Conservation (phyloP, 2,888 invertebrate genomes). For the Griposia aprilina region DNA sequence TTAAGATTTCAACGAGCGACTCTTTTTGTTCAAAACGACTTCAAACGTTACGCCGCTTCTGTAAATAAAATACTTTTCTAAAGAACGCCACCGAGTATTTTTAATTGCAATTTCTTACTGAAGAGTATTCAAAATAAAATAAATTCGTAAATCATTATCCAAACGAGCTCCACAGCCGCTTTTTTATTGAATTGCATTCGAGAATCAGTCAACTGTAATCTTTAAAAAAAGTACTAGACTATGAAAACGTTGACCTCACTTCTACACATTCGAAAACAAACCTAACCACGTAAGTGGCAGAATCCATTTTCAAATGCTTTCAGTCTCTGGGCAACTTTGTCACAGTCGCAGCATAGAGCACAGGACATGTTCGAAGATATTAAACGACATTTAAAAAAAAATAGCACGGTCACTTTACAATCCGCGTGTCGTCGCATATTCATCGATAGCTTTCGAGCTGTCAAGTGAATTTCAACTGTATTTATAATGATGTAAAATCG, state of each 20-base stretch:
- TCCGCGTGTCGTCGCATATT: constrained; percentile 77
- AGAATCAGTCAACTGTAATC: constrained; percentile 69
- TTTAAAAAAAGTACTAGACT: constrained; percentile 61
- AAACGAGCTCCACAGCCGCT: constrained; percentile 56
- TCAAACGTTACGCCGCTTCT: constrained; percentile 34
- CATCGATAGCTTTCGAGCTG: constrained; percentile 58
- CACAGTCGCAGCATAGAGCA: constrained; percentile 80
- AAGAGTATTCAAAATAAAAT: constrained; percentile 53
- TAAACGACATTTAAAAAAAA: constrained; percentile 75
- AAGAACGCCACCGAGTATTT: constrained; percentile 41
- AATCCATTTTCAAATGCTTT: constrained; percentile 42
- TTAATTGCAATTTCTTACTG: constrained; percentile 54
- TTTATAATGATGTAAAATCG: constrained; percentile 54
- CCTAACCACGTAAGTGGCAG: neutral
- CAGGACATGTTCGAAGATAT: constrained; percentile 80
- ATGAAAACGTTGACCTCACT: constrained; percentile 64
- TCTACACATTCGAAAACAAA: constrained; percentile 14
- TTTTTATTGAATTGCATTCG: constrained; percentile 67
- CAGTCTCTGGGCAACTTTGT: constrained; percentile 67
- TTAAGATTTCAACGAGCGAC: constrained; percentile 12
- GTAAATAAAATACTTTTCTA: constrained; percentile 47
- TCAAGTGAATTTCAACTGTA: constrained; percentile 62
- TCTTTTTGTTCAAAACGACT: constrained; percentile 44
- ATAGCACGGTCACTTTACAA: constrained; percentile 73
- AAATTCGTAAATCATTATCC: constrained; percentile 64